Evolutionary conservation across 2,888 invertebrate species (phyloP), one percentile per base, ranked within the genome.

Genomic region (Athrips mouffetella): DNA sequence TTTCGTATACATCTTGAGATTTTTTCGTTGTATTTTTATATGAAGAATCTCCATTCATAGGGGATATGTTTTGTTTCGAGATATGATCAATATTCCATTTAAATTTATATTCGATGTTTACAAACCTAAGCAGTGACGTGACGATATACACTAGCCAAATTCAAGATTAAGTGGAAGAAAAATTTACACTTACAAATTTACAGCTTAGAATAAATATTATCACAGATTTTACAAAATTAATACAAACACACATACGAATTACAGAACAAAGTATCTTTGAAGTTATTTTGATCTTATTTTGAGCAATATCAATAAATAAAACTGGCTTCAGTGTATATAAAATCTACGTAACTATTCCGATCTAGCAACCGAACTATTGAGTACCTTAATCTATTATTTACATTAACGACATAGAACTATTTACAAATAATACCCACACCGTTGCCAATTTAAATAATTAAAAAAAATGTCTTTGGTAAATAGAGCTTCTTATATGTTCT

Each of bases 161-260:
- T 63, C 57, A 68, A 60, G 27, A 42, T 55, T 70, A n/a, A n/a
- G n/a, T n/a, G 53, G 55, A 67, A 63, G 64, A 66, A 63, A 63
- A 54, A 54, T 64, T 68, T 73, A 79, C 56, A 33, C 25, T 33
- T 45, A 8, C 16, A 37, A 73, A 80, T 83, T 72, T 85, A 84
- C 82, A 86, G 76, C 85, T 88, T 87, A 87, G 75, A 81, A 83
- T 87, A 88, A 85, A 87, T 88, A 87, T 88, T n/a, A 88, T 88
- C 88, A 88, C 88, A 88, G 88, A 87, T 83, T 81, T 78, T 85
- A 88, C 84, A 86, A 81, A 78, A 84, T 75, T 63, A 58, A 70
- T 79, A 71, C 54, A 50, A 66, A 76, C 68, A 74, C 70, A 70
- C 63, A 68, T 62, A 72, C 59, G 54, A 62, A 57, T 51, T 45